Conservation (phyloP, 1,140 invertebrate species). For the Leptopilina clavipes region DNA sequence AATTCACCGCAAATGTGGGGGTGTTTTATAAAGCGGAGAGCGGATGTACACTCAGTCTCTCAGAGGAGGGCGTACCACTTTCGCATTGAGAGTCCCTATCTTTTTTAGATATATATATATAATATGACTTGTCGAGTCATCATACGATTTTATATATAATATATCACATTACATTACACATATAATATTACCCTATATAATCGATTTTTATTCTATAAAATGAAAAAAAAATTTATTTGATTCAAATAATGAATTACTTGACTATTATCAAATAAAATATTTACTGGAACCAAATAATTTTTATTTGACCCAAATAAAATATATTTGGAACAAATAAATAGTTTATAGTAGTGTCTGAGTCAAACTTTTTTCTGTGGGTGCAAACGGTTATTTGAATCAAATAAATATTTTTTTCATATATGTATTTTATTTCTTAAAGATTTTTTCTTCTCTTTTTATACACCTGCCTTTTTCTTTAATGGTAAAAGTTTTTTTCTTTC, state of each 20-base stretch:
- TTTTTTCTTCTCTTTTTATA: neutral
- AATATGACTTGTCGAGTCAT: constrained; percentile 45
- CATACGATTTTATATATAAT: neutral
- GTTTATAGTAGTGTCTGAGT: too few relatives aligned
- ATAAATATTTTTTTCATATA: too few relatives aligned
- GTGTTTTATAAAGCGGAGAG: constrained; percentile 51
- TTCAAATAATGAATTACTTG: too few relatives aligned
- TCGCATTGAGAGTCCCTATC: constrained; percentile 46
- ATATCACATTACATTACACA: neutral
- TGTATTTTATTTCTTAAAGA: too few relatives aligned
- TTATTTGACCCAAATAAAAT: too few relatives aligned
- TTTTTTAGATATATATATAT: constrained; percentile 40
- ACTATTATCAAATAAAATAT: too few relatives aligned
- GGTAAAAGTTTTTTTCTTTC: neutral
- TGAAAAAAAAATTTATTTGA: too few relatives aligned
- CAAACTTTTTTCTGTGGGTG: too few relatives aligned
- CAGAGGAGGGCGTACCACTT: constrained; percentile 53
- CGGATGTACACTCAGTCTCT: constrained; percentile 57
- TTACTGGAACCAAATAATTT: too few relatives aligned
- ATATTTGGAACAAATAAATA: too few relatives aligned
- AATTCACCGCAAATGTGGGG: constrained; percentile 48
- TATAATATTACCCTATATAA: constrained; percentile 5
- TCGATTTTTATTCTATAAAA: too few relatives aligned
- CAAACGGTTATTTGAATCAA: too few relatives aligned
- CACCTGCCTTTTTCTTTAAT: neutral